Evolutionary conservation across 2,888 invertebrate genomes (phyloP).

Genomic region (Drosophila nigricruria): DNA sequence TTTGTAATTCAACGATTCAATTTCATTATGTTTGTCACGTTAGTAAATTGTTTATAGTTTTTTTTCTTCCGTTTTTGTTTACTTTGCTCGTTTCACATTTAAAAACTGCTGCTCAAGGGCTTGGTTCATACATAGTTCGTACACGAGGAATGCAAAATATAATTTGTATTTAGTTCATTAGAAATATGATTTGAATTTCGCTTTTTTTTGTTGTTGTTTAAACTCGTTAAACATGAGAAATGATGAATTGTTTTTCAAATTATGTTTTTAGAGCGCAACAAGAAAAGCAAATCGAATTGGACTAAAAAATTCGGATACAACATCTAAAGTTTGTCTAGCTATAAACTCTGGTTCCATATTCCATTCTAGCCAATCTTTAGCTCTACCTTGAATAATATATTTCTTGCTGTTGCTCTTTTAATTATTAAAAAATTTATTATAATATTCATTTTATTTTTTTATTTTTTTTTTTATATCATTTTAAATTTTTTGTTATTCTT

Average conservation of each 20-base stretch:
- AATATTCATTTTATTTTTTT: not conserved
- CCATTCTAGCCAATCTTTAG: conserved; percentile 21
- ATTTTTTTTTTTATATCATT: conserved; percentile 13
- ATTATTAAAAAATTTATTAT: conserved; percentile 16
- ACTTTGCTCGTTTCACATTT: conserved; percentile 60
- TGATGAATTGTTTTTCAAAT: conserved; percentile 10
- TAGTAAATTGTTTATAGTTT: conserved; percentile 30
- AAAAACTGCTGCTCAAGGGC: conserved; percentile 59
- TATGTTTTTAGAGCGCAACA: conserved; percentile 37
- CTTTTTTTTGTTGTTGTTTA: not conserved
- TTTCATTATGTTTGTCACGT: conserved; percentile 38
- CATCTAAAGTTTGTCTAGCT: conserved; percentile 75
- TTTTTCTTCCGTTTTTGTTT: conserved; percentile 37
- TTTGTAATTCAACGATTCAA: conserved; percentile 79
- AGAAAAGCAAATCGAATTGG: conserved; percentile 71
- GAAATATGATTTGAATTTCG: conserved; percentile 19
- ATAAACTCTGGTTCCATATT: conserved; percentile 57
- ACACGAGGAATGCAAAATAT: conserved; percentile 45
- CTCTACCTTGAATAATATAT: conserved; percentile 36
- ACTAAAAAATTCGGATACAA: conserved; percentile 74
- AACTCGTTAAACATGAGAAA: conserved; percentile 27
- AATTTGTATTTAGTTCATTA: conserved; percentile 6
- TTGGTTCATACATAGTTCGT: conserved; percentile 50
- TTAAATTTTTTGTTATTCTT: conserved; percentile 8
- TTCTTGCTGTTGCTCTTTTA: conserved; percentile 4